phyloP scores from a whole-genome alignment of 2,113 vertebrate genomes.

The Xiphophorus maculatus region DNA sequence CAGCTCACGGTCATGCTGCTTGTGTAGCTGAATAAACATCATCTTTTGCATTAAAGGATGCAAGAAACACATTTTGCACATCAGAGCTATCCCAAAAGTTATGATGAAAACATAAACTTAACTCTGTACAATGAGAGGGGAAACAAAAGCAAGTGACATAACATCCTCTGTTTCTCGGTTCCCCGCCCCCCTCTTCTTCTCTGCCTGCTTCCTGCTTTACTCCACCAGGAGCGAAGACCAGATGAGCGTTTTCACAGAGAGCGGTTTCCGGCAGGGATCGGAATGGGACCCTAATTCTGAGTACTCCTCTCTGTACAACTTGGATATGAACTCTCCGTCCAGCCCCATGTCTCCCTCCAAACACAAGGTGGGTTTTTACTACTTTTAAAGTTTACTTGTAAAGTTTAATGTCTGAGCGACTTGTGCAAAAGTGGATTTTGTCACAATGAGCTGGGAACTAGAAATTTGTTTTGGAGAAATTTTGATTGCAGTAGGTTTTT shows the following conservation, averaged over 20 bases:
- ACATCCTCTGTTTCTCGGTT: slow-evolving; percentile 42
- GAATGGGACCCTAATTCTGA: slow-evolving; percentile 56
- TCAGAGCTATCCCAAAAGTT: not conserved
- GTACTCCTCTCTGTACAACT: slow-evolving; percentile 59
- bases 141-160: slow-evolving; percentile 59
- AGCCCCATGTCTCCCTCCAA: slow-evolving; percentile 50
- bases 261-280: slow-evolving; percentile 51
- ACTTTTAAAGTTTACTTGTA: not conserved
- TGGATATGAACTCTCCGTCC: slow-evolving; percentile 58
- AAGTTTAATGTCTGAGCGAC: not conserved
- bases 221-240: slow-evolving; percentile 73
- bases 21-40: not conserved
- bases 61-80: not conserved
- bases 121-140: slow-evolving; percentile 4
- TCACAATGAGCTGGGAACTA: not conserved
- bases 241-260: slow-evolving; percentile 72
- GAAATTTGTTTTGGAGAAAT: not conserved
- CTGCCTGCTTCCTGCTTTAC: slow-evolving; percentile 57
- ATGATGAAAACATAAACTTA: not conserved
- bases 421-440: not conserved
- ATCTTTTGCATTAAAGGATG: not conserved
- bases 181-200: not conserved
- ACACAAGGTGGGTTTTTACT: slow-evolving; percentile 59
- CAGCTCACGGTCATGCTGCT: not conserved
- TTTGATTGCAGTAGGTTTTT: not conserved